These are phyloP conservation scores for Zapus hudsonius DNA, from an alignment of 2,113 vertebrate genomes.

Conservation along the genomic window DNA sequence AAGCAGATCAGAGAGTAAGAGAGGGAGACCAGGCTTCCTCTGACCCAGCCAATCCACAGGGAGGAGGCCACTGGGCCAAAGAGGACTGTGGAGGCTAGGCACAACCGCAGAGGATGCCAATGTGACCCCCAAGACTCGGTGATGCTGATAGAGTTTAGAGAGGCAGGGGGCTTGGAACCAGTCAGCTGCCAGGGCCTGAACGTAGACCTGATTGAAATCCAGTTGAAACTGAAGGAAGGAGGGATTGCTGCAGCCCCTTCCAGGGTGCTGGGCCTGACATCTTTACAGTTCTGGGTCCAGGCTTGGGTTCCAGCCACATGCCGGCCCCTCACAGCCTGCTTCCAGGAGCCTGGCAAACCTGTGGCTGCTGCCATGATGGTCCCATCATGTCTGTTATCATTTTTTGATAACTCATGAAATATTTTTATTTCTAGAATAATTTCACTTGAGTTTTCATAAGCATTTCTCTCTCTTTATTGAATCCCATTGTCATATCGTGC, in stretches of 20 bases:
- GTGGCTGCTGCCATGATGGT: conserved; percentile 66
- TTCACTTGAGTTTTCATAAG: no score
- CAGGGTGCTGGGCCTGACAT: conserved; percentile 84
- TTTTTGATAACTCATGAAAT: no score
- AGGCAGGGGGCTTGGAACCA: conserved; percentile 97
- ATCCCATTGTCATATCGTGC: no score
- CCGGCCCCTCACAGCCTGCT: conserved; percentile 77
- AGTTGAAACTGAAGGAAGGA: conserved; percentile 91
- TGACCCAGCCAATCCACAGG: conserved; percentile 91
- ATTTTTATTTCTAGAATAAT: no score
- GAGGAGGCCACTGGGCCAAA: conserved; percentile 91
- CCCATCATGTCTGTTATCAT: conserved; percentile 76
- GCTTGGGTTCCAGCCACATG: conserved; percentile 57
- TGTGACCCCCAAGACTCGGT: conserved; percentile 95
- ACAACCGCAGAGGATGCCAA: conserved; percentile 95
- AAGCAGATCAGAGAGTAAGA: conserved; percentile 92
- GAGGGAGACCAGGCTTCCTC: conserved; percentile 91
- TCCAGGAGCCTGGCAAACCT: conserved; percentile 70
- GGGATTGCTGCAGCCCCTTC: conserved; percentile 89
- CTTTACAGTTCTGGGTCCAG: conserved; percentile 89
- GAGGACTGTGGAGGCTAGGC: conserved; percentile 91
- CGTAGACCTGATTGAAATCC: conserved; percentile 91
- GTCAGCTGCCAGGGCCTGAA: conserved; percentile 93
- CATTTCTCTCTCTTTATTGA: no score
- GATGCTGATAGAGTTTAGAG: conserved; percentile 96